Base-by-base conservation (phyloP, 1,140 invertebrate species). In the Pissodes strobi region DNA sequence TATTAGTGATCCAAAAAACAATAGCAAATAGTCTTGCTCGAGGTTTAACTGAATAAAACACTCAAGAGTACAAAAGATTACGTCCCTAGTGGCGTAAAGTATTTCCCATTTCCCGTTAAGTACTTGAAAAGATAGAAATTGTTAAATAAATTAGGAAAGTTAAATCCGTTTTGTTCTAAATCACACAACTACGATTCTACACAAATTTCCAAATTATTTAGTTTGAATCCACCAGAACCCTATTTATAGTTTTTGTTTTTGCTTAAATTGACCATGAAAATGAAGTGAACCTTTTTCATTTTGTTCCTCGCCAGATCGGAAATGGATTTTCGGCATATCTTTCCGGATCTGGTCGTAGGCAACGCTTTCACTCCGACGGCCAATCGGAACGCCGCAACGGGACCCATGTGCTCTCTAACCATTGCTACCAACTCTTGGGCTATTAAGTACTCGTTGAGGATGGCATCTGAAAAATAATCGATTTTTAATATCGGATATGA, bases 371-470 rank as follows among this genome's bases (percentile, higher is more conserved):
- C 91, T 1, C 89, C 81, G 0, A 87, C 87, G 0, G 88, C 88
- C 51, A 89, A 78, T 68, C 88, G 87, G 74, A 97, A 95, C 0
- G 91, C 86, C 1, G 94, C 94, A 9, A 97, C 94, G 0, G 94
- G 92, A 0, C 95, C 94, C 37, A 97, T 88, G 2, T 89, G 76
- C 39, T 90, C 86, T 66, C 94, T 80, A 0, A 96, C 92, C 66
- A 87, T 79, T 4, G 82, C 79, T 1, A 93, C 82, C 9, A 93
- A 71, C 72, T 93, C 91, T 21, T 81, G 76, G 25, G 78, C 84
- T 8, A 90, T 82, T 61, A 86, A 79, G 51, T 82, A 74, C 72
- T 87, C 86, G 30, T 80, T 83, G 71, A 83, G 86, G 17, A 69
- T 77, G 30, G 80, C 65, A 68, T 81, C 84, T 86, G 60, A 51